Evolutionary conservation across 1,140 invertebrate species (phyloP).

Genomic region (Homalodisca vitripennis): DNA sequence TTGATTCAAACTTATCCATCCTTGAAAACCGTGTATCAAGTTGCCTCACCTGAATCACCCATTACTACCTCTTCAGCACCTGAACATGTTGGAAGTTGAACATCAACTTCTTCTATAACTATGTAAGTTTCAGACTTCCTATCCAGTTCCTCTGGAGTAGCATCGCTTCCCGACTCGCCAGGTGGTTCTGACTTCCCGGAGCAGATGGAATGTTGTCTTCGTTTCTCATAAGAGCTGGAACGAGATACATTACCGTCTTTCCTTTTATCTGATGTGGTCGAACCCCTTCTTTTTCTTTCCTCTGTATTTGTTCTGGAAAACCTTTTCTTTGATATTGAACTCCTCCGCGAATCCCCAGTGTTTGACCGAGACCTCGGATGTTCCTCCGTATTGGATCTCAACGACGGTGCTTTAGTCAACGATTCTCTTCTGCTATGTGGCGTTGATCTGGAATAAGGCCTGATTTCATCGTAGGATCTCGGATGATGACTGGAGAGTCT

Average conservation of each 20-base stretch:
- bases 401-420: slow-evolving; percentile 7
- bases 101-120: slow-evolving; percentile 16
- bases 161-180: not conserved
- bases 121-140: slow-evolving; percentile 12
- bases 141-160: not conserved
- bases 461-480: slow-evolving; percentile 27
- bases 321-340: slow-evolving; percentile 14
- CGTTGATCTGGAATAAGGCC: slow-evolving; percentile 31
- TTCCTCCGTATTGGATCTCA: slow-evolving; percentile 23
- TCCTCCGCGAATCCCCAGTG: slow-evolving; percentile 23
- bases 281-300: slow-evolving; percentile 28
- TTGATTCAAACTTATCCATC: not conserved
- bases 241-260: slow-evolving; percentile 11
- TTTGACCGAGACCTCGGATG: slow-evolving; percentile 29
- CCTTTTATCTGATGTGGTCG: slow-evolving; percentile 24
- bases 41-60: not conserved
- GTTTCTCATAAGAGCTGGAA: slow-evolving; percentile 23
- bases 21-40: not conserved
- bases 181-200: not conserved
- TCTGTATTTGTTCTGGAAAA: slow-evolving; percentile 31
- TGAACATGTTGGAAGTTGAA: slow-evolving; percentile 13
- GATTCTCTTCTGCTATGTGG: slow-evolving; percentile 33
- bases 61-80: slow-evolving; percentile 6
- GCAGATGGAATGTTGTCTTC: slow-evolving; percentile 10
- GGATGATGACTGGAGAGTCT: slow-evolving; percentile 26